phyloP scores from a whole-genome alignment of 2,888 invertebrate genomes.

The Athrips mouffetella region DNA sequence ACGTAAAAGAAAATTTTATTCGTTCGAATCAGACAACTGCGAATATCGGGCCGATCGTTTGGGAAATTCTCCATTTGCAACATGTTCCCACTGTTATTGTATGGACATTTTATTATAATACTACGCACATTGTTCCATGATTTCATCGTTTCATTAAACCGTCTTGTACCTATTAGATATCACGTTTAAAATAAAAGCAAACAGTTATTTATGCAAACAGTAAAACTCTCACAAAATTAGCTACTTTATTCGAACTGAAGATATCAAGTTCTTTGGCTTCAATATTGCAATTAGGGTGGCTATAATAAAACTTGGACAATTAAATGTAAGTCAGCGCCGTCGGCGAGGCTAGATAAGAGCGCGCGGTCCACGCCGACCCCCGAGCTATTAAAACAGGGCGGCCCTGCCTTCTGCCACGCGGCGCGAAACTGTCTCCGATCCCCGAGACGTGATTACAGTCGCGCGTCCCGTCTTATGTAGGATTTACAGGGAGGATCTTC shows the following conservation, averaged over 20 bases:
- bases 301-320: slow-evolving; percentile 74
- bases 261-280: slow-evolving; percentile 19
- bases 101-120: no score
- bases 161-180: no score
- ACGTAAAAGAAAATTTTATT: no score
- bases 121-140: no score
- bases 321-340: slow-evolving; percentile 68
- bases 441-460: slow-evolving; percentile 12
- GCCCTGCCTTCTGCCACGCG: not conserved
- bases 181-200: no score
- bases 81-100: no score
- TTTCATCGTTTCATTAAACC: no score
- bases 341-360: slow-evolving; percentile 64
- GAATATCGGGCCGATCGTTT: no score
- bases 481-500: slow-evolving; percentile 11
- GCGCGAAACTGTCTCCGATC: slow-evolving; percentile 7
- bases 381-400: not conserved
- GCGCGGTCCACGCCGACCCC: slow-evolving; percentile 34
- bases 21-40: no score
- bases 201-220: no score
- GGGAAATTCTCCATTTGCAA: no score
- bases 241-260: not conserved
- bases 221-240: no score
- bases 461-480: slow-evolving; percentile 4
- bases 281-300: slow-evolving; percentile 62